These are phyloP conservation scores for Lacanobia wlatinum DNA, from an alignment of 2,888 invertebrate species.

Conservation along the genomic window DNA sequence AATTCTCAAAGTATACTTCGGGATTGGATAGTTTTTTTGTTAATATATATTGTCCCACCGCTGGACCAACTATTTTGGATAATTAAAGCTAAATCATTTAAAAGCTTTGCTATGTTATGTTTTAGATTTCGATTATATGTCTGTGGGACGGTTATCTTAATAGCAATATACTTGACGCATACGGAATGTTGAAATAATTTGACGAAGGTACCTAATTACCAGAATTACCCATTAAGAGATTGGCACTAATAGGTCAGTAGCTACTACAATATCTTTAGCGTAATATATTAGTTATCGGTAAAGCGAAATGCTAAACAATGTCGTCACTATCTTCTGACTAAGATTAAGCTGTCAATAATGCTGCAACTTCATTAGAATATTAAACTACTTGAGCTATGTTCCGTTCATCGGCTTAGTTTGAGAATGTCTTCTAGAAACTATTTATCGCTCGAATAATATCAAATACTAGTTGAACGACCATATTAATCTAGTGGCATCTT, in stretches of 20 bases:
- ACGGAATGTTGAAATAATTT: not conserved
- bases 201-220: not conserved
- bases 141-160: no score
- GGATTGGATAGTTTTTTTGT: no score
- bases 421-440: conserved; percentile 45
- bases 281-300: not conserved
- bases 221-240: no score
- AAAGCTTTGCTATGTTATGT: no score
- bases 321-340: not conserved
- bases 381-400: conserved; percentile 38
- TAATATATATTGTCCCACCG: no score
- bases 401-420: conserved; percentile 33
- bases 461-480: conserved; percentile 4
- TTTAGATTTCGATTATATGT: no score
- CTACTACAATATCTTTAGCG: not conserved
- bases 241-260: not conserved
- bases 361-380: conserved; percentile 46
- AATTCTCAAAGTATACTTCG: no score
- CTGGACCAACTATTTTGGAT: no score
- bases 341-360: conserved; percentile 51
- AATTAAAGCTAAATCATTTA: no score
- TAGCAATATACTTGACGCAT: no score
- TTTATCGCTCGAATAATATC: conserved; percentile 23
- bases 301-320: not conserved
- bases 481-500: not conserved